A percentile compares a stretch with the other conserved stretches of the same genome.
Evolutionary conservation across 2,888 invertebrate genomes (phyloP).

Genomic region (Melangyna quadrimaculata): DNA sequence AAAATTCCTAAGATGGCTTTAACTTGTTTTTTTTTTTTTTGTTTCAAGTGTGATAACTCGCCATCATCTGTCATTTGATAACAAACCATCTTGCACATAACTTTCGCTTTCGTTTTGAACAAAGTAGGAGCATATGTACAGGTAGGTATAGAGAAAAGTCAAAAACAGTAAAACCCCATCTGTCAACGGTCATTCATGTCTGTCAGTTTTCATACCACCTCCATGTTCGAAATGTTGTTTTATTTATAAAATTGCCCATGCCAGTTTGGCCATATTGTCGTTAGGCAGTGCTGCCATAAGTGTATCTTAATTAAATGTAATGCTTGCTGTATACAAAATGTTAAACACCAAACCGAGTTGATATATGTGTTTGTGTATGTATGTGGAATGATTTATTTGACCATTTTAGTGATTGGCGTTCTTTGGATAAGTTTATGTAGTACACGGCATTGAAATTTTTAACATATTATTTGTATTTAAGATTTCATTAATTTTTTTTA

Average conservation of each 20-base stretch:
- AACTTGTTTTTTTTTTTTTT: conserved; percentile 2
- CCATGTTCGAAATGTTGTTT: background rate
- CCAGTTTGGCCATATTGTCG: conserved; percentile 10
- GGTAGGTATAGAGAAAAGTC: background rate
- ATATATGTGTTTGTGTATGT: no score
- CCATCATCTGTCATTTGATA: conserved; percentile 33
- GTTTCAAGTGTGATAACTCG: conserved; percentile 9
- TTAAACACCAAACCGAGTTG: no score
- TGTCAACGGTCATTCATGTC: conserved; percentile 15
- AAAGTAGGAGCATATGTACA: background rate
- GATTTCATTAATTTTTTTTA: background rate
- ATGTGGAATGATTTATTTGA: conserved; percentile 41
- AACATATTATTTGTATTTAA: background rate
- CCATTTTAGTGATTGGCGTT: conserved; percentile 9
- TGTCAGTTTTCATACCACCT: conserved; percentile 24
- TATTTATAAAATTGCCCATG: background rate
- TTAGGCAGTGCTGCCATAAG: conserved; percentile 36
- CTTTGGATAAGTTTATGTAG: background rate
- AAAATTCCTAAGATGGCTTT: conserved; percentile 44
- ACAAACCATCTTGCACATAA: conserved; percentile 30
- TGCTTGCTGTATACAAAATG: conserved; percentile 17
- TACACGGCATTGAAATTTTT: background rate
- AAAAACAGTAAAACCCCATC: conserved; percentile 21
- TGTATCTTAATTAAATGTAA: conserved; percentile 41
- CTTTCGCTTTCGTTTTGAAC: conserved; percentile 52